phyloP scores from a whole-genome alignment of 64 coral and sea anemone species.

The Pachyseris speciosa region DNA sequence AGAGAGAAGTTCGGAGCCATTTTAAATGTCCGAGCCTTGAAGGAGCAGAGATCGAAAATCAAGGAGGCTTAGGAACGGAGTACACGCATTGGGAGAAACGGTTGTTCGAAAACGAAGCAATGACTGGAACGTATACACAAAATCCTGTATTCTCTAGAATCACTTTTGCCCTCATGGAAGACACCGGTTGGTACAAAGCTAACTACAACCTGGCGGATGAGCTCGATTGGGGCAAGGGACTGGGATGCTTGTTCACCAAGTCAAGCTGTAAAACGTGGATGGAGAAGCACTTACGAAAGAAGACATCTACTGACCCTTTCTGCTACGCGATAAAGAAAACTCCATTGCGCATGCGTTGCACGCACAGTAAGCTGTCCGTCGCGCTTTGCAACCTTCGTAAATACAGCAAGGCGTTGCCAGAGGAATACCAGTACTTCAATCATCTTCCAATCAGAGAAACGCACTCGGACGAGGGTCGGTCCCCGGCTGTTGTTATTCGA shows the following conservation, averaged over 20 bases:
- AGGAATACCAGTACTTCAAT: constrained; percentile 92
- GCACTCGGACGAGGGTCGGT: background rate
- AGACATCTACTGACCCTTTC: constrained; percentile 62
- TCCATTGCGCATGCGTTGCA: constrained; percentile 88
- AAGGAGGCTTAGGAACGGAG: constrained; percentile 87
- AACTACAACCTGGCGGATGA: constrained; percentile 88
- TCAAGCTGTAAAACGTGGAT: constrained; percentile 96
- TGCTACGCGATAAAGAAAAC: constrained; percentile 82
- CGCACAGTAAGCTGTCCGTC: constrained; percentile 89
- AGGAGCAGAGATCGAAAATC: constrained; percentile 97
- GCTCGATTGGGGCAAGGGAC: constrained; percentile 89
- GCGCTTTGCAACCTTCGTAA: constrained; percentile 88
- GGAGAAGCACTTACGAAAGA: constrained; percentile 69
- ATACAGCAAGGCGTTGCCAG: constrained; percentile 49
- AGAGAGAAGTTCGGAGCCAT: constrained; percentile 73
- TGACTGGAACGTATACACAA: constrained; percentile 99
- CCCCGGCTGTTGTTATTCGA: constrained; percentile 29
- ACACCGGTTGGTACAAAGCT: constrained; percentile 92
- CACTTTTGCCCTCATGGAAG: constrained; percentile 94
- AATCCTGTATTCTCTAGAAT: constrained; percentile 96
- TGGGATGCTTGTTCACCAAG: constrained; percentile 92
- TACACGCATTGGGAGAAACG: constrained; percentile 98
- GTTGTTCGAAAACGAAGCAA: constrained; percentile 98
- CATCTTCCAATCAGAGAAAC: constrained; percentile 66
- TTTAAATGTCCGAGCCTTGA: constrained; percentile 86